Evolutionary conservation across 2,888 invertebrate genomes (phyloP), one percentile per base, ranked within the genome.

Genomic region (Resseliella maxima): DNA sequence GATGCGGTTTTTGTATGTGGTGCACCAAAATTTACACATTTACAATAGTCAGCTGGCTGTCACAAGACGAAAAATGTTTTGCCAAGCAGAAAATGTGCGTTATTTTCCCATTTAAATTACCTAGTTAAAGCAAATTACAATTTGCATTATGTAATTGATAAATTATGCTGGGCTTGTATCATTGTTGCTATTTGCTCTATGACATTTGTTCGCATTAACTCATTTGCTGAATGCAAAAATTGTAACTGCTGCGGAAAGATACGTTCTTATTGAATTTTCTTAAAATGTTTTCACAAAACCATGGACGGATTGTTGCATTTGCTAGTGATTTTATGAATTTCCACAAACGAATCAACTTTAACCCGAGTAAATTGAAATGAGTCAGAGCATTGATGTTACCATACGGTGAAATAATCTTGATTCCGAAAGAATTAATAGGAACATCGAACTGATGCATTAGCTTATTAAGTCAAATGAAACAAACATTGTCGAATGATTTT

Each of bases 91-190:
- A 72, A 72, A 31, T n/a, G n/a, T 31, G 15, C 31, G 12, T 2
- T 72, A 12, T 72, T 72, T 72, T 72, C 72, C 12, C 72, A 72
- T 72, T 72, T 72, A 72, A 72, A 31, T 72, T 31, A 72, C 31
- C 72, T 72, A 72, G 72, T 72, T 72, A 72, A 72, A 72, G 59
- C 59, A 59, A 59, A 72, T 35, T 72, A 72, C 35, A 72, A 31
- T 72, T 72, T 72, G 72, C 72, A 72, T 72, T 72, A 72, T 72
- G 72, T 35, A 72, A 72, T 72, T 72, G 72, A 72, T 72, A 72
- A 72, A 72, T 72, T 31, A 72, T 72, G 72, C 72, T 72, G 72
- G 72, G 6, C 10, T 72, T 72, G 31, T 35, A 15, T 35, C 1
- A 72, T 72, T 72, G 0, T n/a, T 59, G 59, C 59, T 12, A 12